phyloP scores from a whole-genome alignment of 2,113 vertebrate genomes.

The Struthio camelus region DNA sequence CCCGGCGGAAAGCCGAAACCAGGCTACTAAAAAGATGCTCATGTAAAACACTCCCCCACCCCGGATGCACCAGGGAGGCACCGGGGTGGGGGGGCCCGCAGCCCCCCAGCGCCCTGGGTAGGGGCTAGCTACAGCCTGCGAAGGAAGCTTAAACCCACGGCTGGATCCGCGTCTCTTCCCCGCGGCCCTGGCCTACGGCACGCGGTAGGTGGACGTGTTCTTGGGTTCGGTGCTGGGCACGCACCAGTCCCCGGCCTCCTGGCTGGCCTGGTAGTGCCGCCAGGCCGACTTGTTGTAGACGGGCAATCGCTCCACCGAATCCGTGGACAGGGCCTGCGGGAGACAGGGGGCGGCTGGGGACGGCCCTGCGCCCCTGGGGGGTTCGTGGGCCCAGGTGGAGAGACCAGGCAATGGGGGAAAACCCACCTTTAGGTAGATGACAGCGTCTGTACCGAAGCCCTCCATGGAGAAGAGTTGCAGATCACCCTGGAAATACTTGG shows the following conservation, averaged over 20 bases:
- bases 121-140: not conserved
- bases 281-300: conserved; percentile 95
- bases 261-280: conserved; percentile 91
- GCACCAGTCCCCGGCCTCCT: conserved; percentile 91
- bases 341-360: not conserved
- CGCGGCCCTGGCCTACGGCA: not conserved
- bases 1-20: too few relatives aligned
- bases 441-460: conserved; percentile 90
- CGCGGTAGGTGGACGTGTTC: conserved; percentile 85
- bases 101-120: too few relatives aligned
- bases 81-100: not conserved
- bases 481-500: conserved; percentile 96
- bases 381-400: too few relatives aligned
- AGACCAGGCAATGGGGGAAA: too few relatives aligned
- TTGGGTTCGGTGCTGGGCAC: conserved; percentile 92
- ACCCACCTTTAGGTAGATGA: conserved; percentile 91
- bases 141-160: not conserved
- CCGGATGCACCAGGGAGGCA: not conserved
- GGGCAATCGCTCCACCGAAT: conserved; percentile 91
- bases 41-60: not conserved
- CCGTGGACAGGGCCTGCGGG: conserved; percentile 90
- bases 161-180: not conserved
- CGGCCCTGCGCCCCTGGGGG: not conserved
- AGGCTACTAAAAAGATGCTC: too few relatives aligned
- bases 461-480: conserved; percentile 97